These are phyloP conservation scores for Xylocampa areola DNA, from an alignment of 2,888 invertebrate species.

Conservation along the genomic window DNA sequence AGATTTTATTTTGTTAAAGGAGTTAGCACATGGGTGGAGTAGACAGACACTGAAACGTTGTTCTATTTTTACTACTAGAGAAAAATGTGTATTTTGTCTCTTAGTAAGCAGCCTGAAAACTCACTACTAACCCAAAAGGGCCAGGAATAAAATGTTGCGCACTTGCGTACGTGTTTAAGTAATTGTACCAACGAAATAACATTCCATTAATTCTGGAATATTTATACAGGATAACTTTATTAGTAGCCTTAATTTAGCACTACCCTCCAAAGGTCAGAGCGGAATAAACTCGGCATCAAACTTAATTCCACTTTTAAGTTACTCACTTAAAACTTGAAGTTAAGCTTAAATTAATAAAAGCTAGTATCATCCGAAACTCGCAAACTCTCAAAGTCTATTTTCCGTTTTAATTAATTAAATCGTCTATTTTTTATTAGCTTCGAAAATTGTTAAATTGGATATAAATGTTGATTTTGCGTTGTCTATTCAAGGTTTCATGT, in stretches of 20 bases:
- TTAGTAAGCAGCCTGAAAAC: too few species aligned
- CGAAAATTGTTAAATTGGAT: constrained; percentile 25
- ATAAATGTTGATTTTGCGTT: constrained; percentile 36
- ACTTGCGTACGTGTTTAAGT: too few species aligned
- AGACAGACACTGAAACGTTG: constrained; percentile 16
- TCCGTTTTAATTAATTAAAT: constrained; percentile 55
- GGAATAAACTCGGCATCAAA: constrained; percentile 54
- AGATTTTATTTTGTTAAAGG: constrained; percentile 14
- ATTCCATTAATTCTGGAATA: constrained; percentile 38
- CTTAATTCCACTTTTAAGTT: constrained; percentile 68
- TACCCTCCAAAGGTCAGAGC: constrained; percentile 40
- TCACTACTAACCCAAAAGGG: too few species aligned
- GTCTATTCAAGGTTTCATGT: constrained; percentile 15
- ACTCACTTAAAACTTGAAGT: constrained; percentile 65
- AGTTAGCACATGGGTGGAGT: constrained; percentile 4
- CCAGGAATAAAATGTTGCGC: too few species aligned
- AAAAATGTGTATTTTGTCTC: constrained; percentile 31
- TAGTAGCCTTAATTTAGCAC: constrained; percentile 39
- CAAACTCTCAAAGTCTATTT: constrained; percentile 54
- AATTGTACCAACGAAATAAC: constrained; percentile 30
- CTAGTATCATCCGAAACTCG: constrained; percentile 56
- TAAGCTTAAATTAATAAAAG: constrained; percentile 66
- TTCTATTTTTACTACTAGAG: constrained; percentile 23
- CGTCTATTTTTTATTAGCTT: constrained; percentile 47
- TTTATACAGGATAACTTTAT: constrained; percentile 29